Conservation (phyloP, 2,888 invertebrate species). For the Andrena haemorrhoa region DNA sequence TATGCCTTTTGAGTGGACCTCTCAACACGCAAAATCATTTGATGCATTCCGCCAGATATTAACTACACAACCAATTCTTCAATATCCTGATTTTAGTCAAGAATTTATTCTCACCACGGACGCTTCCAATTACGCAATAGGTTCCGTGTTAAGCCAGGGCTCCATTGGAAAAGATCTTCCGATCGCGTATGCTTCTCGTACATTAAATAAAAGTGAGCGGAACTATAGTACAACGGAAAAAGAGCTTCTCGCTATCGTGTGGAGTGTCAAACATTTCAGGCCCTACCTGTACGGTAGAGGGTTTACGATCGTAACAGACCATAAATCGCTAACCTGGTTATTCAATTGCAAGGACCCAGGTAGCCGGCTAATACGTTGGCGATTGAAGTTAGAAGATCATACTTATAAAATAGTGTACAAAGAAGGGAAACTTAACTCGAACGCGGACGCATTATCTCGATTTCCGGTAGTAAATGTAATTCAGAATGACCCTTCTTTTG, state of each 20-base stretch:
- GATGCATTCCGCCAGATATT: slow-evolving; percentile 22
- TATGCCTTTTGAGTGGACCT: slow-evolving; percentile 18
- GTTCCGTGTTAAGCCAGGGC: slow-evolving; percentile 20
- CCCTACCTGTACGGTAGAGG: slow-evolving; percentile 27
- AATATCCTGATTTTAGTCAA: slow-evolving; percentile 25
- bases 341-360: slow-evolving; percentile 47
- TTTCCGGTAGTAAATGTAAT: slow-evolving; percentile 10
- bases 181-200: slow-evolving; percentile 25
- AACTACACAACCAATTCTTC: slow-evolving; percentile 21
- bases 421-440: slow-evolving; percentile 17
- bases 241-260: slow-evolving; percentile 30
- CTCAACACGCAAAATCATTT: slow-evolving; percentile 15
- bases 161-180: slow-evolving; percentile 15
- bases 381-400: slow-evolving; percentile 38
- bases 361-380: slow-evolving; percentile 41
- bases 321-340: slow-evolving; percentile 30
- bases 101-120: slow-evolving; percentile 18
- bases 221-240: slow-evolving; percentile 39
- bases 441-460: slow-evolving; percentile 15
- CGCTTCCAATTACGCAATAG: slow-evolving; percentile 32
- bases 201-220: slow-evolving; percentile 25
- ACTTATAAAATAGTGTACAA: slow-evolving; percentile 20
- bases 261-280: slow-evolving; percentile 14
- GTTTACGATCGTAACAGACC: slow-evolving; percentile 31
- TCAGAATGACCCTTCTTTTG: slow-evolving; percentile 16